Evolutionary conservation across 2,888 invertebrate genomes (phyloP), one percentile per base, ranked within the genome.

Genomic region (Nipponacmea schrenckii): DNA sequence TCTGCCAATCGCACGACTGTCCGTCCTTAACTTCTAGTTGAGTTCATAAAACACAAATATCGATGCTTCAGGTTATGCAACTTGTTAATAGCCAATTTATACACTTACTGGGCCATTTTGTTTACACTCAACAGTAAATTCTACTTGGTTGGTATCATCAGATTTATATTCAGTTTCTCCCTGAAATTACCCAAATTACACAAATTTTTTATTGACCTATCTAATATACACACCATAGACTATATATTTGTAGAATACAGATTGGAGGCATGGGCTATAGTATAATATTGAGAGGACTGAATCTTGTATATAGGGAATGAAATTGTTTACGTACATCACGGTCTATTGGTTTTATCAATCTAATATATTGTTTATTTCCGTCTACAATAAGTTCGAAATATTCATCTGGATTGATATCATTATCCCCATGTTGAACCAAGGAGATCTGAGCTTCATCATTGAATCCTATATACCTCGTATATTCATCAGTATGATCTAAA

Each of bases 91-190:
- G n/a, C n/a, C n/a, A 39, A 39, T 39, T 5, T 39, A 39, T 39
- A 39, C 10, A 50, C 56, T 56, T 7, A 56, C 56, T 24, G 56
- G 20, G 2, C 56, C 56, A 20, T 20, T 56, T 56, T 56, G 20
- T 56, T 56, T 56, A 56, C 56, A 56, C 24, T 56, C 24, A 56
- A 56, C 24, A 24, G 56, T 56, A 56, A 56, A 56, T 56, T 56
- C 56, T 24, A 56, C 56, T 24, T 24, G 20, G 10, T 56, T 56
- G 14, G 56, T 56, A 24, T 56, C 56, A 24, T 56, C 56, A 24
- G 20, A 24, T 24, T 56, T 24, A 10, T 20, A 56, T 7, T 24
- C 56, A 7, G 20, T 56, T 10, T 24, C 24, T 24, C 56, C 56
- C 56, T 56, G 20, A 2, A 56, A 56, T 39, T 8, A 39, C 39